These are phyloP conservation scores for Cygnus buccinator DNA, from an alignment of 2,113 vertebrate genomes.

Conservation along the genomic window DNA sequence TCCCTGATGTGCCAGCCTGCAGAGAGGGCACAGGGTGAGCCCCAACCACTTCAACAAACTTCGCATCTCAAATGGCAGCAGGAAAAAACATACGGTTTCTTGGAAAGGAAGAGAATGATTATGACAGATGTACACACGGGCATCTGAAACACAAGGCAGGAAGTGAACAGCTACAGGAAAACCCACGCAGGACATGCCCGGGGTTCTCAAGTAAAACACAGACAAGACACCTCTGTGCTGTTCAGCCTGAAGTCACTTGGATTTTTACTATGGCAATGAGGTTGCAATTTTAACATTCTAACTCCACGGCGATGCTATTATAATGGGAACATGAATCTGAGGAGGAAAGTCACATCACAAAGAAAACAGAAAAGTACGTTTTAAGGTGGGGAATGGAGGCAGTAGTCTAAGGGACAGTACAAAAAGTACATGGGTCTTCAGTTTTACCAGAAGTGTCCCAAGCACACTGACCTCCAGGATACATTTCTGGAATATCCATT, in stretches of 20 bases:
- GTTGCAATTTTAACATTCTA: neutral
- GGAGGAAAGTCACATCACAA: neutral
- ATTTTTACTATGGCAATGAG: neutral
- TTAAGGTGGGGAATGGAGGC: neutral
- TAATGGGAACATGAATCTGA: neutral
- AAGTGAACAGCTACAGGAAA: neutral
- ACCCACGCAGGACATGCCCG: neutral
- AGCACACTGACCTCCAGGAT: neutral
- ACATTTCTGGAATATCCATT: neutral
- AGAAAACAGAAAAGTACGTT: neutral
- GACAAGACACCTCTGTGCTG: neutral
- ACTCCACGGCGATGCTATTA: neutral
- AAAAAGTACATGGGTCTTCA: neutral
- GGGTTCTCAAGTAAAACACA: neutral
- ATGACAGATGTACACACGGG: neutral
- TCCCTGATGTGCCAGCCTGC: neutral
- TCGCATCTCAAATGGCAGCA: neutral
- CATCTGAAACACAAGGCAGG: neutral
- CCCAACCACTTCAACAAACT: neutral
- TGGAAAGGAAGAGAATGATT: neutral
- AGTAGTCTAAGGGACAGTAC: neutral
- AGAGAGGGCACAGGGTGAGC: neutral
- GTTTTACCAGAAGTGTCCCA: neutral
- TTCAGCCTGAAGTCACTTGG: neutral
- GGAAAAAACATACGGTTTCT: neutral